Evolutionary conservation across 1,140 invertebrate species (phyloP).

Genomic region (Drosophila punjabiensis): DNA sequence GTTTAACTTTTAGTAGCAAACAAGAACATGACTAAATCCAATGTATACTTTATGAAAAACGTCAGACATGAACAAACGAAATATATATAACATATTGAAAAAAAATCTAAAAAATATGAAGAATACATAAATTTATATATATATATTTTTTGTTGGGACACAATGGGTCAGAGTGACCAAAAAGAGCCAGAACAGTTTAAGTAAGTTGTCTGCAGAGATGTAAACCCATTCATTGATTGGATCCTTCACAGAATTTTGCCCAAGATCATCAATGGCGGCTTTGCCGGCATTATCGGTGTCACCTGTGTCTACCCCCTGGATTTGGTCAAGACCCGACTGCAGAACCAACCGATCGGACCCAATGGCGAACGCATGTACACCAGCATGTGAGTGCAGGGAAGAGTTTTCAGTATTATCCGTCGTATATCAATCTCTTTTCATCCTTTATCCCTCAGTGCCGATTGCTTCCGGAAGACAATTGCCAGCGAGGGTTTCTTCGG

Average conservation of each 20-base stretch:
- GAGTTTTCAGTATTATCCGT: not conserved
- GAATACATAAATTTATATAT: not conserved
- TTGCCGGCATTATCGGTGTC: slow-evolving; percentile 99
- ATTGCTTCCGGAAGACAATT: slow-evolving; percentile 97
- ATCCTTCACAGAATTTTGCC: slow-evolving; percentile 90
- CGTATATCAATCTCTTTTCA: not conserved
- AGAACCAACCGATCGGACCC: slow-evolving; percentile 95
- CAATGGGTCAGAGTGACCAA: not conserved
- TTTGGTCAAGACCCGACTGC: slow-evolving; percentile 97
- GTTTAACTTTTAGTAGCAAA: slow-evolving; percentile 38
- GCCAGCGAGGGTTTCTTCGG: slow-evolving; percentile 97
- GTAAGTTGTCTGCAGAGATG: not conserved
- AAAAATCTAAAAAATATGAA: not conserved
- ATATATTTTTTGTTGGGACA: no score
- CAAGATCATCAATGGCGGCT: slow-evolving; percentile 98
- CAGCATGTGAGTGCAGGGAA: slow-evolving; percentile 92
- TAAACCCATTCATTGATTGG: not conserved
- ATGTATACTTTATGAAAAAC: slow-evolving; percentile 35
- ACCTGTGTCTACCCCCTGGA: slow-evolving; percentile 99
- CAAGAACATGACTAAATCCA: slow-evolving; percentile 38
- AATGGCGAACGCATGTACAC: slow-evolving; percentile 96
- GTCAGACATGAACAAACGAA: slow-evolving; percentile 29
- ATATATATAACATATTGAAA: slow-evolving; percentile 13
- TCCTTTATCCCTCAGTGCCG: slow-evolving; percentile 89
- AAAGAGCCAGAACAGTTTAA: slow-evolving; percentile 14